Conservation (phyloP, 53 echinoderm and acorn worm genomes). For the Zoroaster sp. region DNA sequence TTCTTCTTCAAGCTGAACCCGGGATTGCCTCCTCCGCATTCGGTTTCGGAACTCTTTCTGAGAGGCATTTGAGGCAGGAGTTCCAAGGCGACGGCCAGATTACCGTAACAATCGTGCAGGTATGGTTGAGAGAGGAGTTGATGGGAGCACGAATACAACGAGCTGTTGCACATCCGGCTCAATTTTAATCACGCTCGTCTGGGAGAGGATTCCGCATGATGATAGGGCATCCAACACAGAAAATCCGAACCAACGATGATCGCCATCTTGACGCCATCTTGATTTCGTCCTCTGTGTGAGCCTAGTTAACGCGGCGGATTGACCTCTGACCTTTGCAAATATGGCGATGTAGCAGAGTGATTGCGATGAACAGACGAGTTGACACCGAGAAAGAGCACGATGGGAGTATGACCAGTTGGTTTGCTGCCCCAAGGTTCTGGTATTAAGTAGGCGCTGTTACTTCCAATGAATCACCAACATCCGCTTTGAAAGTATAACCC, state of each 20-base stretch:
- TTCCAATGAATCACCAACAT: neutral
- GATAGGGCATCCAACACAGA: constrained; percentile 69
- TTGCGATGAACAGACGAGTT: constrained; percentile 56
- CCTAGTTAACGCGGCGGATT: constrained; percentile 10
- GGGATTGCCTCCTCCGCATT: neutral
- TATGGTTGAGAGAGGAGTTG: constrained; percentile 56
- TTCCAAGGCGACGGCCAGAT: neutral
- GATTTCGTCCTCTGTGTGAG: constrained; percentile 5
- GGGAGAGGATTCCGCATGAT: constrained; percentile 69
- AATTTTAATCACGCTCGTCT: constrained; percentile 40
- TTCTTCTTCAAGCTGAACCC: neutral
- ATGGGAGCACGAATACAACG: constrained; percentile 55
- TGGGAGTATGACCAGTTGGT: constrained; percentile 64
- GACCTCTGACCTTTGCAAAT: constrained; percentile 50
- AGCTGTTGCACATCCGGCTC: constrained; percentile 26
- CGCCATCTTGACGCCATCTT: constrained; percentile 39
- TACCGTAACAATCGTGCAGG: constrained; percentile 28
- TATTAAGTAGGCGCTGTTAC: neutral
- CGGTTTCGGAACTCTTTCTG: neutral
- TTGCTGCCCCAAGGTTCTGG: neutral
- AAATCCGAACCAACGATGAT: constrained; percentile 59
- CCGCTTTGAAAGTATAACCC: neutral
- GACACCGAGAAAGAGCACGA: constrained; percentile 56
- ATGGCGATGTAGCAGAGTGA: constrained; percentile 52
- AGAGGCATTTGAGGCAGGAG: neutral